phyloP scores from a whole-genome alignment of 30 jellyfish, hydroid and myxozoan species.

The Turritopsis rubra region DNA sequence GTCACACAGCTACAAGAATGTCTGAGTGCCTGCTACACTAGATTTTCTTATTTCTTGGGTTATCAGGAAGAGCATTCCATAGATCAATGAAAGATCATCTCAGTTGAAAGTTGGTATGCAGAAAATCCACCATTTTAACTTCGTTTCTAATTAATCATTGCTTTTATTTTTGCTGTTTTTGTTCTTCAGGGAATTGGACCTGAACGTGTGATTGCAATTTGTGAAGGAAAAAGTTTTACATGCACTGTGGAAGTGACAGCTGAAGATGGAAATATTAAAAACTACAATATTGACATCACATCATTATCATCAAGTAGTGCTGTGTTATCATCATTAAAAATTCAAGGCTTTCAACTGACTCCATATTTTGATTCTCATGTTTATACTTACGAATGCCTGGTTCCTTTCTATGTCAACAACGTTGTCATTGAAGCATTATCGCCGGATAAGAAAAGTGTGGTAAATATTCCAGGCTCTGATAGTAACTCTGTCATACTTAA shows the following conservation, averaged over 20 bases:
- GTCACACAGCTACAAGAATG: too few species aligned
- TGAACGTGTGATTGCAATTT: constrained; percentile 37
- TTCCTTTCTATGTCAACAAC: constrained; percentile 38
- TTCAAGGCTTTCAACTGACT: constrained; percentile 31
- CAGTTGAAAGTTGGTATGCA: too few species aligned
- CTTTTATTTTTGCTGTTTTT: neutral
- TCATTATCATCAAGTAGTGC: constrained; percentile 58
- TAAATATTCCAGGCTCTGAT: neutral
- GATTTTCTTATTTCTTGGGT: too few species aligned
- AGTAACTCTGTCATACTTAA: constrained; percentile 18
- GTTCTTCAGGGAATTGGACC: constrained; percentile 60
- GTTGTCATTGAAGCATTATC: constrained; percentile 43
- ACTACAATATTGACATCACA: constrained; percentile 36
- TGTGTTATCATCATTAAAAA: constrained; percentile 36
- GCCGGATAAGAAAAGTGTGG: constrained; percentile 36
- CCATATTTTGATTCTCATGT: constrained; percentile 39
- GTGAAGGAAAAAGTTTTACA: constrained; percentile 36
- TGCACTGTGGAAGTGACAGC: constrained; percentile 72
- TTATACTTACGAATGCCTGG: constrained; percentile 31
- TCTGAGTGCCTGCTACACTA: too few species aligned
- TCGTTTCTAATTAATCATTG: too few species aligned
- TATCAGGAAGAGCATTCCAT: too few species aligned
- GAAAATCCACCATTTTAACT: neutral
- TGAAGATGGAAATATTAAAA: constrained; percentile 73
- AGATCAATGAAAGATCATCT: too few species aligned